These are phyloP conservation scores for Nerophis ophidion DNA, from an alignment of 2,113 vertebrate genomes.

Conservation along the genomic window DNA sequence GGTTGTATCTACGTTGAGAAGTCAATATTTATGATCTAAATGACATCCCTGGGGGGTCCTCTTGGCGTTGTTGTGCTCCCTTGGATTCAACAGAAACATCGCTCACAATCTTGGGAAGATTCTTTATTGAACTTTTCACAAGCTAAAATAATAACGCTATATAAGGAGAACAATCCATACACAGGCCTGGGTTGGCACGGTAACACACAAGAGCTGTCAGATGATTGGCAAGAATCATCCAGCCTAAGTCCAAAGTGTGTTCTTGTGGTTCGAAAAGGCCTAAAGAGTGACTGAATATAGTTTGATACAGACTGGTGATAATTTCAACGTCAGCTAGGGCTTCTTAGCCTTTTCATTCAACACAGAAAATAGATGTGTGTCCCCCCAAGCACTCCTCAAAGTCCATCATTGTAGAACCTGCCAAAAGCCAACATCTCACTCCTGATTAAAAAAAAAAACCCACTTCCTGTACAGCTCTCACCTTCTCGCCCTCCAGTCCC, in stretches of 20 bases:
- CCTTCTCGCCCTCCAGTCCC: not conserved
- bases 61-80: slow-evolving; percentile 10
- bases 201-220: slow-evolving; percentile 64
- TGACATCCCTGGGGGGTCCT: not conserved
- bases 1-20: slow-evolving; percentile 7
- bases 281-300: slow-evolving; percentile 55
- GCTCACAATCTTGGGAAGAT: slow-evolving; percentile 40
- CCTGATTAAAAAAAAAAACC: not conserved
- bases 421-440: not conserved
- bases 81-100: slow-evolving; percentile 35
- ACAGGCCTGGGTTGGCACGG: slow-evolving; percentile 82
- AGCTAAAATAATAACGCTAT: slow-evolving; percentile 77
- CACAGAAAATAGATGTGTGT: slow-evolving; percentile 50
- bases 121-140: slow-evolving; percentile 81
- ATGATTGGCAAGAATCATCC: slow-evolving; percentile 30
- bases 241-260: slow-evolving; percentile 25
- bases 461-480: too few relatives aligned
- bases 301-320: slow-evolving; percentile 17
- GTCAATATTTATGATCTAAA: too few relatives aligned
- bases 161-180: slow-evolving; percentile 83
- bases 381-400: not conserved
- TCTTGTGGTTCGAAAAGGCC: slow-evolving; percentile 35
- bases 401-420: too few relatives aligned
- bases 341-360: slow-evolving; percentile 37
- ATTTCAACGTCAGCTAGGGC: slow-evolving; percentile 33